phyloP scores from a whole-genome alignment of 2,888 invertebrate genomes.

The Polyploca ridens region DNA sequence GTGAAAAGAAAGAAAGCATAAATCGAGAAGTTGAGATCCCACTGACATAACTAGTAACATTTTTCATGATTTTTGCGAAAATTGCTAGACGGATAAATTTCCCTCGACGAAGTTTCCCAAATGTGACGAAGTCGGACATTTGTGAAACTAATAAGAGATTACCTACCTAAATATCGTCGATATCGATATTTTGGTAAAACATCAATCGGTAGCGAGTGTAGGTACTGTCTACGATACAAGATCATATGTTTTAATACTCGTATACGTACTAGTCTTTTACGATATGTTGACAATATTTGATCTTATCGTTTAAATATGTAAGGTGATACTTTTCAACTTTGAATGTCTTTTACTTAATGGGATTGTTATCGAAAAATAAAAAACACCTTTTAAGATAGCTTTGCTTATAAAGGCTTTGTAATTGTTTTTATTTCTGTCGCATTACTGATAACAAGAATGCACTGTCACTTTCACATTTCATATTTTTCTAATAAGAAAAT shows the following conservation, averaged over 20 bases:
- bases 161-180: neutral
- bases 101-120: too few relatives aligned
- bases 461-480: neutral
- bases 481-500: neutral
- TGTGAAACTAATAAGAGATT: too few relatives aligned
- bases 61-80: too few relatives aligned
- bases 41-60: too few relatives aligned
- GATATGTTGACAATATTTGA: neutral
- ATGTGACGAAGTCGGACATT: too few relatives aligned
- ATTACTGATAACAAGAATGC: neutral
- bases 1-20: too few relatives aligned
- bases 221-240: neutral
- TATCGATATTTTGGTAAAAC: neutral
- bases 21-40: too few relatives aligned
- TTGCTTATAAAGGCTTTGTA: neutral
- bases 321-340: neutral
- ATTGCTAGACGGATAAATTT: too few relatives aligned
- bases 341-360: neutral
- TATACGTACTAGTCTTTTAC: neutral
- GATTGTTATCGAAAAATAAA: neutral
- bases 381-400: neutral
- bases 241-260: neutral
- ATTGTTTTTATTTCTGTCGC: too few relatives aligned
- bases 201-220: neutral
- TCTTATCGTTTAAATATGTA: conserved; percentile 6